phyloP scores from a whole-genome alignment of 2,113 vertebrate genomes.

The Rhinichthys klamathensis region DNA sequence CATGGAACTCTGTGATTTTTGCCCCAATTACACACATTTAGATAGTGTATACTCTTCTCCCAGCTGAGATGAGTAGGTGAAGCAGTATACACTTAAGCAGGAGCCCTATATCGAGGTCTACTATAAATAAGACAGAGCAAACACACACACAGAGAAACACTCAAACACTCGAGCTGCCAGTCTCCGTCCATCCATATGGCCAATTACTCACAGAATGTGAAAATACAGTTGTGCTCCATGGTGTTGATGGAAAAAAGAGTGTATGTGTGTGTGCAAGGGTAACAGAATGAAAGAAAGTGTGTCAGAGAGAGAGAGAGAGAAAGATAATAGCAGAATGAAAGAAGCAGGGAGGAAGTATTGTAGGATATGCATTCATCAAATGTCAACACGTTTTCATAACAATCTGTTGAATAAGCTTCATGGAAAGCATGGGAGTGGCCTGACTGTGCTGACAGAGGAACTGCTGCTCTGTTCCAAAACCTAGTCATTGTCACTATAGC shows the following conservation, averaged over 20 bases:
- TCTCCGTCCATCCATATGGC: constrained; percentile 14
- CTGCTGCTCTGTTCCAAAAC: neutral
- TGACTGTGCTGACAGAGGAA: constrained; percentile 5
- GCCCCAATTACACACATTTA: neutral
- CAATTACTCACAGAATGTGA: constrained; percentile 34
- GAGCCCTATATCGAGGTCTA: constrained; percentile 1
- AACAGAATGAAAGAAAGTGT: constrained; percentile 29
- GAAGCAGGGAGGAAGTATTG: constrained; percentile 7
- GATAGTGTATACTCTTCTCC: neutral
- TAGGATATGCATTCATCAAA: constrained; percentile 17
- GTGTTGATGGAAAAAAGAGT: constrained; percentile 8
- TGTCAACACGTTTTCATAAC: constrained; percentile 58
- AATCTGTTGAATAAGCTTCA: constrained; percentile 44
- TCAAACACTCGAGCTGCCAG: neutral
- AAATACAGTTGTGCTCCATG: constrained; percentile 8
- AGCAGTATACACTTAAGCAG: constrained; percentile 6
- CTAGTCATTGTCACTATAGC: neutral
- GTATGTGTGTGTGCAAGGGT: neutral
- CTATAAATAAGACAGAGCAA: constrained; percentile 18
- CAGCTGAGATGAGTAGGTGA: constrained; percentile 12
- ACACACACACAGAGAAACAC: constrained; percentile 10
- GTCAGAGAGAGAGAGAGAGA: neutral
- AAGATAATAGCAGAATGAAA: neutral
- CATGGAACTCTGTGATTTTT: neutral
- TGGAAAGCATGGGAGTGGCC: constrained; percentile 40